Evolutionary conservation across 2,888 invertebrate species (phyloP), one percentile per base, ranked within the genome.

Genomic region (Aleiodes testaceus): DNA sequence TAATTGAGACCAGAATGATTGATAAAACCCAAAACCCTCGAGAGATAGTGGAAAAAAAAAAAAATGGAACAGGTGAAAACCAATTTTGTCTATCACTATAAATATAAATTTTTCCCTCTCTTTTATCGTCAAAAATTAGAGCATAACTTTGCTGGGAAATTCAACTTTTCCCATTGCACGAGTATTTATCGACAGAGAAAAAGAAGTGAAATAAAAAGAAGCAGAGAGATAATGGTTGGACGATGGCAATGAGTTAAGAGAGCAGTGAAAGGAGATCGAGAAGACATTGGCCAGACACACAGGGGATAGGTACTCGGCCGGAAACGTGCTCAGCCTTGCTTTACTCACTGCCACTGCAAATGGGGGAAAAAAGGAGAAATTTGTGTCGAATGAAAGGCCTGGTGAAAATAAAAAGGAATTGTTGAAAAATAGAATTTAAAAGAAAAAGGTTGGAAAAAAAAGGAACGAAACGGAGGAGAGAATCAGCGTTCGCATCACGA

Each of bases 111-210:
- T n/a, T 22, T 16, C 14, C 44, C n/a, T 64, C 7, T 47, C 26
- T 47, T 74, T 74, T 72, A 73, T 76, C 74, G 55, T 55, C 14
- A 61, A 69, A 70, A 77, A 75, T 73, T 72, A 72, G 53, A 72
- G 69, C 55, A 55, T 55, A 55, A 55, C 55, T 55, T 55, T 55
- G n/a, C n/a, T 7, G 3, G 4, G 30, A 26, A 30, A 14, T 3
- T 9, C 26, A 55, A 26, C 6, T 55, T 55, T 14, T 30, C 6
- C n/a, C 26, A 26, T 26, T 26, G 26, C 26, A 26, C 26, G n/a
- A 12, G 55, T 55, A 55, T 55, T 55, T 55, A 26, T 55, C 55
- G 55, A 16, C 30, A 16, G 14, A 14, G 4, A 30, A 55, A 26
- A 4, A 26, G 36, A 36, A 36, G 36, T 7, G 6, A 36, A 36